Percentiles rank a stretch among this genome's conserved stretches.
phyloP scores from a whole-genome alignment of 1,140 invertebrate species.

The Chionoecetes opilio region DNA sequence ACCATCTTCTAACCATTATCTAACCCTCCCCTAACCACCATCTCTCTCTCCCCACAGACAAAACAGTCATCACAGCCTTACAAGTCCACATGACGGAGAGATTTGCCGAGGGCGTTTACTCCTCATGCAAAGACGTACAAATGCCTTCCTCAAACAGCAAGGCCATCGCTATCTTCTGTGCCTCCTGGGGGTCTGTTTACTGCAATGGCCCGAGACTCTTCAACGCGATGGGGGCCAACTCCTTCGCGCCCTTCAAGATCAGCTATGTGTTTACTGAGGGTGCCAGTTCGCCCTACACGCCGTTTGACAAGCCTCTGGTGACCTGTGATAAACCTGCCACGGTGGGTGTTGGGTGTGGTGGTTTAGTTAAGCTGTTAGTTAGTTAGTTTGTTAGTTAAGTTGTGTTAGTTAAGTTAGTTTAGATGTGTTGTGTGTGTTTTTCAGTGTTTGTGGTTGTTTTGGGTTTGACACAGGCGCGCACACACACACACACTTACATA shows the following conservation, averaged over 20 bases:
- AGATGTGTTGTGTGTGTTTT: too few species aligned
- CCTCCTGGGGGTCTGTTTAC: constrained; percentile 87
- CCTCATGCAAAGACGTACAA: constrained; percentile 93
- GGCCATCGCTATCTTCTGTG: constrained; percentile 93
- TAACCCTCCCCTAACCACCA: neutral
- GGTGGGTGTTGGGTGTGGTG: constrained; percentile 46
- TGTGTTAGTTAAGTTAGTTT: too few species aligned
- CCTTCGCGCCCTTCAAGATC: constrained; percentile 92
- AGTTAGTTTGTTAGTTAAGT: neutral
- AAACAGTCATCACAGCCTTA: constrained; percentile 84
- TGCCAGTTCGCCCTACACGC: neutral
- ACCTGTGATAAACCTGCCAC: constrained; percentile 57
- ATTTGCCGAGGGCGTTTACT: constrained; percentile 90
- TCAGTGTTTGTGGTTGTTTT: too few species aligned
- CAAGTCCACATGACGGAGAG: constrained; percentile 86
- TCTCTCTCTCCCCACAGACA: constrained; percentile 66
- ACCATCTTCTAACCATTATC: neutral
- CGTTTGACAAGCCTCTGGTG: constrained; percentile 64
- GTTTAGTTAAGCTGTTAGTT: neutral
- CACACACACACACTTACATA: too few species aligned
- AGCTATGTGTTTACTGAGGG: constrained; percentile 86
- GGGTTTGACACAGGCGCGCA: too few species aligned
- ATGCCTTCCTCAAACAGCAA: constrained; percentile 90
- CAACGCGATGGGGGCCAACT: constrained; percentile 84
- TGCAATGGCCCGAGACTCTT: constrained; percentile 87